These are phyloP conservation scores for Nycticryphes semicollaris DNA, from an alignment of 2,113 vertebrate genomes.

Conservation along the genomic window DNA sequence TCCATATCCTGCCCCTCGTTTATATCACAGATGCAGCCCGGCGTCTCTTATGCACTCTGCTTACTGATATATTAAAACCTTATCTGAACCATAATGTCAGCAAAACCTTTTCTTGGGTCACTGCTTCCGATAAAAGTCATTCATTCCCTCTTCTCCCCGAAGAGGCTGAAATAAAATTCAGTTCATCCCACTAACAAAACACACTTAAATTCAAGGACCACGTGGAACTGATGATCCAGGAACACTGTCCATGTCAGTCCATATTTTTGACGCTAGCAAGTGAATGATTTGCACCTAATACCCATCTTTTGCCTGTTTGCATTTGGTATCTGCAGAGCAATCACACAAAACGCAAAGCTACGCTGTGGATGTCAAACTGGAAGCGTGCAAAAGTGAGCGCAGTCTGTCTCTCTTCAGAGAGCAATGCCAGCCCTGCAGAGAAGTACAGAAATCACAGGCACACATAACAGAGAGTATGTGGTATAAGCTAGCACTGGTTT, in stretches of 20 bases:
- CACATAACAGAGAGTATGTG: background rate
- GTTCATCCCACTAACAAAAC: background rate
- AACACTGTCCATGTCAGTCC: accelerated
- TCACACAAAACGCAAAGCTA: background rate
- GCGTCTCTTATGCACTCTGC: background rate
- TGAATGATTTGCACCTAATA: background rate
- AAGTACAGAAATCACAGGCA: background rate
- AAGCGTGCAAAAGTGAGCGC: accelerated
- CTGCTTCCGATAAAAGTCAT: background rate
- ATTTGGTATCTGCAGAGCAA: background rate
- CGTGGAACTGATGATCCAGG: background rate
- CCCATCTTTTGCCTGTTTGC: background rate
- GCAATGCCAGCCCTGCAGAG: background rate
- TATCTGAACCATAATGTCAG: slow-evolving; percentile 14
- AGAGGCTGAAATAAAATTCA: slow-evolving; percentile 2
- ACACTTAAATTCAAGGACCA: background rate
- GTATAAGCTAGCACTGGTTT: background rate
- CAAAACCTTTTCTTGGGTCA: slow-evolving; percentile 12
- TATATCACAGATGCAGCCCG: background rate
- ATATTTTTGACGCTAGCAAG: background rate
- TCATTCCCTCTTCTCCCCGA: background rate
- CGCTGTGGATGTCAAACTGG: background rate
- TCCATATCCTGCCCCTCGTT: slow-evolving; percentile 23
- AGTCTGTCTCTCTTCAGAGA: background rate
- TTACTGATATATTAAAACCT: slow-evolving; percentile 39